A percentile compares a stretch with the other conserved stretches of the same genome.
These are phyloP conservation scores for Carassius auratus DNA, from an alignment of 2,113 vertebrate genomes.

Conservation along the genomic window DNA sequence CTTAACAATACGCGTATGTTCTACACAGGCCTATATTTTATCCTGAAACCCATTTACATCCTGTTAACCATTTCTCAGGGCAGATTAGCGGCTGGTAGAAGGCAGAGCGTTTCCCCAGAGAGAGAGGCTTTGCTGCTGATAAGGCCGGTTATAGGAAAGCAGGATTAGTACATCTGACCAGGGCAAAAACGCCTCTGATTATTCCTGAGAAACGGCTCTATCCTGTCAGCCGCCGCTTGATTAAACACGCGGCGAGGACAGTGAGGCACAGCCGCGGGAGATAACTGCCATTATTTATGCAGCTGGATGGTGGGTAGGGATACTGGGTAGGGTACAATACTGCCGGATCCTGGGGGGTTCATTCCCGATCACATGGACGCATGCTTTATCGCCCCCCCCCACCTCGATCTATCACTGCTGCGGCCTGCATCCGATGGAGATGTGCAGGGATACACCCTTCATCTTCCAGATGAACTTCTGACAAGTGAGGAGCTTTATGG, in stretches of 20 bases:
- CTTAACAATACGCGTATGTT: constrained; percentile 79
- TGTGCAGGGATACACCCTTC: not conserved
- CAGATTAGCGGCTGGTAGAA: constrained; percentile 77
- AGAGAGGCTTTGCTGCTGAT: constrained; percentile 80
- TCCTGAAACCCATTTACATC: constrained; percentile 80
- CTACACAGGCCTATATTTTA: constrained; percentile 79
- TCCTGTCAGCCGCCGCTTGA: constrained; percentile 72
- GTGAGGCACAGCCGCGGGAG: constrained; percentile 72
- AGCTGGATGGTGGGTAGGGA: constrained; percentile 74
- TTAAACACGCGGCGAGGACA: constrained; percentile 76
- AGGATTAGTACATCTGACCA: constrained; percentile 82
- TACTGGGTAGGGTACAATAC: constrained; percentile 75
- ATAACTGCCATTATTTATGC: constrained; percentile 81
- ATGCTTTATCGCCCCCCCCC: constrained; percentile 58
- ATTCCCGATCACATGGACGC: constrained; percentile 72
- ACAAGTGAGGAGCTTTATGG: not conserved
- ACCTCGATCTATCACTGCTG: constrained; percentile 9
- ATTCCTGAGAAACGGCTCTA: constrained; percentile 76
- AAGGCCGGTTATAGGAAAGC: constrained; percentile 77
- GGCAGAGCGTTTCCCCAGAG: constrained; percentile 78
- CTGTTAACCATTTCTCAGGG: constrained; percentile 81
- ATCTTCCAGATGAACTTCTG: not conserved
- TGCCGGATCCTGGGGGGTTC: constrained; percentile 70
- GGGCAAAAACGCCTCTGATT: constrained; percentile 76
- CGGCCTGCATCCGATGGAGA: not conserved